phyloP scores from a whole-genome alignment of 2,888 invertebrate species.

The Theretra japonica region DNA sequence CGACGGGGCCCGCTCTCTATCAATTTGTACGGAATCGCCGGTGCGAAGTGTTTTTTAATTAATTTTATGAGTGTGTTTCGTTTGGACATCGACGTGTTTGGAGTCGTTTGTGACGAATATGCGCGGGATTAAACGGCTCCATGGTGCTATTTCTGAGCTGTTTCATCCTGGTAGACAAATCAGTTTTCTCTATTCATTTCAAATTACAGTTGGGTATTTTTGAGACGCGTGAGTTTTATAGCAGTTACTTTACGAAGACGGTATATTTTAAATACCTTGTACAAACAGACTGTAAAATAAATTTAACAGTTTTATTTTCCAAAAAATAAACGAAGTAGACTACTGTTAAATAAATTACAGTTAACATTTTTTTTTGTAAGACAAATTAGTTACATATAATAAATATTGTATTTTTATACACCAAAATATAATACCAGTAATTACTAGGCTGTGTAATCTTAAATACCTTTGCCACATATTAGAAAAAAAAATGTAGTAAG shows the following conservation, averaged over 20 bases:
- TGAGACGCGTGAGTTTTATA: no score
- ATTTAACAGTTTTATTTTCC: no score
- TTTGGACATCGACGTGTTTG: slow-evolving; percentile 46
- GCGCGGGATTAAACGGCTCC: slow-evolving; percentile 1
- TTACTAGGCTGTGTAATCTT: neutral
- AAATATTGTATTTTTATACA: no score
- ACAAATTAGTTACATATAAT: no score
- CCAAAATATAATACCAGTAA: neutral
- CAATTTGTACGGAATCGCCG: slow-evolving; percentile 81
- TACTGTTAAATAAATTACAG: no score
- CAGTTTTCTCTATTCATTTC: neutral
- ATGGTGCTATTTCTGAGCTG: neutral
- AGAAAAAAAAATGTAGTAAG: neutral
- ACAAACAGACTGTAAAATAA: no score
- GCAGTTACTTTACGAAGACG: no score
- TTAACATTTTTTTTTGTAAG: no score
- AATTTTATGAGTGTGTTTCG: slow-evolving; percentile 81
- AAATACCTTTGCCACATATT: neutral
- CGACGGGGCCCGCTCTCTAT: slow-evolving; percentile 73
- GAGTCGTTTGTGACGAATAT: slow-evolving; percentile 46
- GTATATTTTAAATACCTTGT: no score
- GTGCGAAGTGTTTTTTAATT: slow-evolving; percentile 84
- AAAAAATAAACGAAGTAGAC: no score
- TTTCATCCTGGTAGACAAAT: neutral
- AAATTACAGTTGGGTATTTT: neutral